Percentiles rank a stretch among this genome's conserved stretches.
Evolutionary conservation across 2,113 vertebrate genomes (phyloP).

Genomic region (Corythoichthys haematopterus): DNA sequence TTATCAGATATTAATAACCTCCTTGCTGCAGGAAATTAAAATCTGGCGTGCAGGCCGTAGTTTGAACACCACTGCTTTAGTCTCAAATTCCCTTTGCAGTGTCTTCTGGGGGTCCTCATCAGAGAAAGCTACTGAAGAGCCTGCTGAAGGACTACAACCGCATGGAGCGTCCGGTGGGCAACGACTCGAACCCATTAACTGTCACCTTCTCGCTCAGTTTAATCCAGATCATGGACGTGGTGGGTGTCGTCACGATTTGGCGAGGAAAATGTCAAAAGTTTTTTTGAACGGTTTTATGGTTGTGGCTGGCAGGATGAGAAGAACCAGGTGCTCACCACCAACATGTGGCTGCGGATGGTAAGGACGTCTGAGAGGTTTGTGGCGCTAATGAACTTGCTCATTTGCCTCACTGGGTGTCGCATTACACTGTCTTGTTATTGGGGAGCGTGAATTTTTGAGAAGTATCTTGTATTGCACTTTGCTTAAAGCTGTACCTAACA

Average conservation of each 20-base stretch:
- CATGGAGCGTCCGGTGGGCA: slow-evolving; percentile 77
- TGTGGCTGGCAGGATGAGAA: slow-evolving; percentile 74
- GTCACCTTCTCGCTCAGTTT: slow-evolving; percentile 72
- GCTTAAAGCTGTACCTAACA: neutral
- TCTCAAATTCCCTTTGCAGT: slow-evolving; percentile 44
- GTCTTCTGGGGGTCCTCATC: slow-evolving; percentile 72
- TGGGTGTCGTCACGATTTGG: slow-evolving; percentile 29
- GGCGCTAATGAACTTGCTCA: neutral
- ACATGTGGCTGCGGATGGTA: slow-evolving; percentile 80
- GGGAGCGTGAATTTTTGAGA: too few relatives aligned
- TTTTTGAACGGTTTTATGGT: neutral
- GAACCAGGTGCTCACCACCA: slow-evolving; percentile 77
- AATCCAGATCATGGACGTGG: slow-evolving; percentile 82
- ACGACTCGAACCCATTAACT: slow-evolving; percentile 73
- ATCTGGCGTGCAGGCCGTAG: slow-evolving; percentile 5
- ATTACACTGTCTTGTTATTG: neutral
- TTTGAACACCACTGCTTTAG: neutral
- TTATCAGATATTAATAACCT: too few relatives aligned
- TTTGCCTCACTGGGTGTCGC: neutral
- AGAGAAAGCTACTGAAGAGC: slow-evolving; percentile 75
- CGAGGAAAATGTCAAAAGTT: neutral
- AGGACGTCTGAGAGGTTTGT: slow-evolving; percentile 29
- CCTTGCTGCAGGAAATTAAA: too few relatives aligned
- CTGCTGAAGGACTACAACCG: slow-evolving; percentile 78
- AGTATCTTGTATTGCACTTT: neutral